A percentile compares a stretch with the other conserved stretches of the same genome.
These are phyloP conservation scores for Puffinus mauretanicus DNA, from an alignment of 2,113 vertebrate genomes.

Conservation along the genomic window DNA sequence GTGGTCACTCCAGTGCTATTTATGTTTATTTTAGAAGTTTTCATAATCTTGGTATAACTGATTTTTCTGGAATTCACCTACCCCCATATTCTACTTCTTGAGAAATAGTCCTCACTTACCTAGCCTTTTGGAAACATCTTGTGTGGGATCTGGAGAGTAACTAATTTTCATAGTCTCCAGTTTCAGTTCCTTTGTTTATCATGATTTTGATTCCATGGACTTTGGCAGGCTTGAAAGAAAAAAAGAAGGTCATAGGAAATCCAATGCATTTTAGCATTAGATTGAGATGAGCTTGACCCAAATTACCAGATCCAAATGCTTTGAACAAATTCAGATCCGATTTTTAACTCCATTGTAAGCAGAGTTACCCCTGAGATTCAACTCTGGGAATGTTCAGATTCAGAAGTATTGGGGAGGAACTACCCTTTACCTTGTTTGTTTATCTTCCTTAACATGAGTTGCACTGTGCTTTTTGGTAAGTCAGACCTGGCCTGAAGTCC, in stretches of 20 bases:
- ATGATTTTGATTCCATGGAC: neutral
- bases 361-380: neutral
- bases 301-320: neutral
- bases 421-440: neutral
- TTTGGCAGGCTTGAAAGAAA: constrained; percentile 1
- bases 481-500: neutral
- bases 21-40: neutral
- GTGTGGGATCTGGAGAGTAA: neutral
- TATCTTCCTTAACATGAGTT: neutral
- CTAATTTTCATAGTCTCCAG: neutral
- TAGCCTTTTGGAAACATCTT: neutral
- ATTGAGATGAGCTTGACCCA: neutral
- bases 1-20: neutral
- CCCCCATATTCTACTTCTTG: neutral
- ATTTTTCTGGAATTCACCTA: neutral
- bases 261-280: neutral
- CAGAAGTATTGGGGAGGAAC: neutral
- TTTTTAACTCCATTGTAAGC: neutral
- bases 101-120: neutral
- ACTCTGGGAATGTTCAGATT: neutral
- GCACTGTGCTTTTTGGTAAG: neutral
- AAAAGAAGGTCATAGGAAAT: neutral
- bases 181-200: constrained; percentile 34
- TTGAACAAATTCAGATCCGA: neutral
- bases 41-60: neutral